Percentiles rank a stretch among this genome's conserved stretches.
These are phyloP conservation scores for Glaucidium brasilianum DNA, from an alignment of 2,113 vertebrate species.

Conservation along the genomic window DNA sequence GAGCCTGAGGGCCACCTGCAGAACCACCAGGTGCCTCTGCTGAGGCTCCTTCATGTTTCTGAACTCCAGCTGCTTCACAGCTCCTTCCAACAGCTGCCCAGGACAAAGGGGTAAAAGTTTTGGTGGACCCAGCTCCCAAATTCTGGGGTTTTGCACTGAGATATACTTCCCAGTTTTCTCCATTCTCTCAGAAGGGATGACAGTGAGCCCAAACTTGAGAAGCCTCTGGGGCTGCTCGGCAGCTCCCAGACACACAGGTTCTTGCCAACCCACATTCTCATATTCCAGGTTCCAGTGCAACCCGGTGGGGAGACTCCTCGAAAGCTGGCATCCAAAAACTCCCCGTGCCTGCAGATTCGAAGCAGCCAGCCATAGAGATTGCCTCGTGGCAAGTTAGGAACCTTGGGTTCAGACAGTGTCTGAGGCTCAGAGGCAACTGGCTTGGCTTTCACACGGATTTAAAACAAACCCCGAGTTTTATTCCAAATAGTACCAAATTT, in stretches of 20 bases:
- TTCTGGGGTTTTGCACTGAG: not conserved
- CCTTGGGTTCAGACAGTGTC: not conserved
- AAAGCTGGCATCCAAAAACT: not conserved
- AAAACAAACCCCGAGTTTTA: not conserved
- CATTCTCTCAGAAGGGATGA: not conserved
- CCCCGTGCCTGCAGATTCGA: not conserved
- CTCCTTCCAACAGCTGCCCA: not conserved
- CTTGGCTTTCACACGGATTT: not conserved
- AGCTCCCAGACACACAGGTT: not conserved
- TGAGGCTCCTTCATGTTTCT: rapidly evolving
- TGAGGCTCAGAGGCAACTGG: not conserved
- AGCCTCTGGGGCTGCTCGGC: not conserved
- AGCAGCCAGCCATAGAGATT: not conserved
- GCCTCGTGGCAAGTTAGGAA: not conserved
- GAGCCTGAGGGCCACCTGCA: not conserved
- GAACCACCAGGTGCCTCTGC: not conserved
- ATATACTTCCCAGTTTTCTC: not conserved
- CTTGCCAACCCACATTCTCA: not conserved
- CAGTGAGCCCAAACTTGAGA: not conserved
- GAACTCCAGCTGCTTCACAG: not conserved
- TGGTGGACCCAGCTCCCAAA: rapidly evolving
- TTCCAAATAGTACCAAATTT: not conserved
- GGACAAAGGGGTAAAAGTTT: not conserved
- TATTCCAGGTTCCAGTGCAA: not conserved
- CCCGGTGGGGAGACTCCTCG: not conserved